These are phyloP conservation scores for Cetonia aurata DNA, from an alignment of 2,888 invertebrate species.

Conservation along the genomic window DNA sequence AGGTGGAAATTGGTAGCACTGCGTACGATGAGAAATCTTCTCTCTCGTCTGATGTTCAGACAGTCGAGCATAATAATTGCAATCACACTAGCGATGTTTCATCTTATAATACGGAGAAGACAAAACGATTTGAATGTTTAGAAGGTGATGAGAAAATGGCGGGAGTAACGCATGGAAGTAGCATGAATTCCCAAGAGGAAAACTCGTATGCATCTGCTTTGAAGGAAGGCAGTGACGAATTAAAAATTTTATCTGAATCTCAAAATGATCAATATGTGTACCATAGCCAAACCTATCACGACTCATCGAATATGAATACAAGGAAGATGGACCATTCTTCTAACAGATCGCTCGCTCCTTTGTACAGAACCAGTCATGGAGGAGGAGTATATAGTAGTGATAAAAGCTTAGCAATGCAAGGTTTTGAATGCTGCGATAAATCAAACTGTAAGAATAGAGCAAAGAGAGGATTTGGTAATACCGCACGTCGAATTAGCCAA, in stretches of 20 bases:
- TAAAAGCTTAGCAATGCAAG: too few relatives aligned
- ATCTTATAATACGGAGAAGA: background rate
- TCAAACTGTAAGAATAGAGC: too few relatives aligned
- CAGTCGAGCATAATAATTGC: background rate
- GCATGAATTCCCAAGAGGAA: background rate
- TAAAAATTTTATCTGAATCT: background rate
- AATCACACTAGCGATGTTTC: conserved; percentile 15
- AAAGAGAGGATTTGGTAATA: too few relatives aligned
- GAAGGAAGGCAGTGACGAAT: background rate
- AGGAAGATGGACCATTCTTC: too few relatives aligned
- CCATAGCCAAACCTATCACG: background rate
- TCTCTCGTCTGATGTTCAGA: background rate
- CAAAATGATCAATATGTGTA: background rate
- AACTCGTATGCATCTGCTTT: background rate
- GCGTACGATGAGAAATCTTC: conserved; percentile 25
- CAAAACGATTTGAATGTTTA: background rate
- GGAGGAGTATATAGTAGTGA: background rate
- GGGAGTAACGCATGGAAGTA: background rate
- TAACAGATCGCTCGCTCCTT: too few relatives aligned
- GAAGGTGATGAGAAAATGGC: background rate
- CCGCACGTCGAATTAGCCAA: too few relatives aligned
- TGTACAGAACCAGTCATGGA: too few relatives aligned
- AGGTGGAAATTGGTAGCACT: conserved; percentile 24
- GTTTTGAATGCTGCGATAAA: too few relatives aligned
- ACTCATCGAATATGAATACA: background rate